Base-by-base conservation (phyloP, 2,113 vertebrate species). In the Chionomys nivalis region DNA sequence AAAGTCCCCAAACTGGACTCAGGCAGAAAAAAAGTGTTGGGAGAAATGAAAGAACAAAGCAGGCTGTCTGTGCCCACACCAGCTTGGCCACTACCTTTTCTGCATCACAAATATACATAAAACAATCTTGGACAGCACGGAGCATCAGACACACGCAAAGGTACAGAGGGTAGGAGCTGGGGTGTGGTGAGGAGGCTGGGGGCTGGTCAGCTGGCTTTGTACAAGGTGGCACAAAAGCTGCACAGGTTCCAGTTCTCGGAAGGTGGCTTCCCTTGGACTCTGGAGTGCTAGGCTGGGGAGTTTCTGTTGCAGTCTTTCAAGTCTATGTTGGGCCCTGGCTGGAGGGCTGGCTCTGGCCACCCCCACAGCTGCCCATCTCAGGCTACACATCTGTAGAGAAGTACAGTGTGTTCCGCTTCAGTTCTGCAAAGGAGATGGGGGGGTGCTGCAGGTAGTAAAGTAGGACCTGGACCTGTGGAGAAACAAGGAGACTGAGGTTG, bases 391-490 rank as follows among this genome's bases (percentile, higher is more conserved):
- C 99, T n/a, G 99, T 99, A 98, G 99, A 99, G 98, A 99, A 99
- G 98, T 99, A 99, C 97, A 99, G 99, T 87, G 99, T 99, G 98
- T 99, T 99, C 97, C 99, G 99, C 98, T 99, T 99, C 91, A 99
- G 99, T 98, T 99, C 99, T 0, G 99, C 98, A 87, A 99, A 99
- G 98, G 99, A 99, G 93, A 99, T 99, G 93, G 99, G 99, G 88
- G 99, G 98, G 95, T 99, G 99, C 98, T 99, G 99, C 98, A 99
- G 98, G 98, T 99, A 99, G 98, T 99, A 99, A 79, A 99, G 99
- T 93, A 99, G 99, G 96, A 99, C 99, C 98, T 99, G 99, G 95
- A 99, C 99, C 99, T 99, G 96, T 36, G 88, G 85, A 81, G 49
- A 96, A 24, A 96, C 36, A 96, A 36, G 63, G 11, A 52, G 13